A percentile compares a stretch with the other conserved stretches of the same genome.
Evolutionary conservation across 2,113 vertebrate genomes (phyloP).

Genomic region (Macrotis lagotis): DNA sequence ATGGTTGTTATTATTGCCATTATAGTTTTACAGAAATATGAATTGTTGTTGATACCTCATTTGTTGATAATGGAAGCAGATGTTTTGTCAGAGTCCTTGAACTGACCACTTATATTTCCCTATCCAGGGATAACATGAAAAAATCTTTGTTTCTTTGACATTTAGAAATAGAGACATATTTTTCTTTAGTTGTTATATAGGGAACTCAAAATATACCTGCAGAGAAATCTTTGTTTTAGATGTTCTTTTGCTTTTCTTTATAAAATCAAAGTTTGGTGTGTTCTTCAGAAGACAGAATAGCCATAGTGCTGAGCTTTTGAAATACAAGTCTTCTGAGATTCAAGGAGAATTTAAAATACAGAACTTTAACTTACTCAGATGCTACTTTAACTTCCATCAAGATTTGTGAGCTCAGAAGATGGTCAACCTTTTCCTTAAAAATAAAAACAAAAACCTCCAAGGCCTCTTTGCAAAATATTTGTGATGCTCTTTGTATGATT

Average conservation of each 20-base stretch:
- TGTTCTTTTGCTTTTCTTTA: slow-evolving; percentile 69
- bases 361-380: slow-evolving; percentile 57
- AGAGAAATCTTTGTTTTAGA: slow-evolving; percentile 55
- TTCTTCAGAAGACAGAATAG: slow-evolving; percentile 69
- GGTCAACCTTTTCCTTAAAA: slow-evolving; percentile 17
- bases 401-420: slow-evolving; percentile 56
- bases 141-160: background rate
- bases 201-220: slow-evolving; percentile 64
- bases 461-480: background rate
- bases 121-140: slow-evolving; percentile 22
- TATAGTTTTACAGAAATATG: background rate
- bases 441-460: slow-evolving; percentile 4
- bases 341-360: slow-evolving; percentile 66
- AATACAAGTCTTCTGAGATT: slow-evolving; percentile 73
- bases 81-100: slow-evolving; percentile 24
- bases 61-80: slow-evolving; percentile 35
- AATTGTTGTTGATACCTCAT: background rate
- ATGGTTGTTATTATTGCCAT: background rate
- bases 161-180: slow-evolving; percentile 20
- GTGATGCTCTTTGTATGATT: background rate
- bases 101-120: slow-evolving; percentile 49
- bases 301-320: slow-evolving; percentile 71
- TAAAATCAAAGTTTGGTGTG: slow-evolving; percentile 69
- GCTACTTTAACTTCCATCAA: slow-evolving; percentile 58
- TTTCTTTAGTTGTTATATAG: slow-evolving; percentile 13